Evolutionary conservation across 1,140 invertebrate genomes (phyloP), one percentile per base, ranked within the genome.

Genomic region (Habropoda laboriosa): DNA sequence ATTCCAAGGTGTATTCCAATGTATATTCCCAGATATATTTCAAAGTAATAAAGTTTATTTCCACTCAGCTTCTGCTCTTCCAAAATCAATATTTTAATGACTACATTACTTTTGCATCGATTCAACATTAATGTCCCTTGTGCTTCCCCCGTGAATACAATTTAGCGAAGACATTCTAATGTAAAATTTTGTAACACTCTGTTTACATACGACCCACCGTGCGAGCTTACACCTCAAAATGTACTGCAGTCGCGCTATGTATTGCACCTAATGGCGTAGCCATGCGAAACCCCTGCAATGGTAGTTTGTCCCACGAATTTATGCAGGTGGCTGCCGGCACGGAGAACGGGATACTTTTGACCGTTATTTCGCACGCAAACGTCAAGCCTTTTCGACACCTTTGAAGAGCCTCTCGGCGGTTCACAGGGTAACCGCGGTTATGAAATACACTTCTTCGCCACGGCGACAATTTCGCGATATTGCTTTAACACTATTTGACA

Each of bases 181-280:
- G 40, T n/a, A 32, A 49, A 66, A n/a, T 67, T 68, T 68, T 38
- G 12, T 40, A 32, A 66, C 61, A 47, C 40, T 53, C 21, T 13
- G 53, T 64, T 40, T 32, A 40, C 47, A 60, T 27, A 30, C 24
- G 45, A n/a, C 21, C 30, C 32, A 18, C 55, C 12, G 35, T 53
- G 38, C 58, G 61, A 45, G 83, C 30, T 82, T 79, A 58, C 60
- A 45, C 57, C 58, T 67, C 66, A 57, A 67, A 80, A 77, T 67
- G 66, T 49, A 71, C 45, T 49, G 81, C 83, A 80, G 66, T 76
- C 57, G 61, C n/a, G 71, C 53, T 60, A 53, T 83, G 82, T 63
- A 81, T 85, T 78, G 79, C 79, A 82, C 64, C 74, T 86, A 81
- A 86, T 83, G 79, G 79, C 83, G 83, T 85, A 85, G 83, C 79